Percentiles rank a stretch among this genome's conserved stretches.
These are phyloP conservation scores for Catotricha subobsoleta DNA, from an alignment of 2,888 invertebrate genomes.

Conservation along the genomic window DNA sequence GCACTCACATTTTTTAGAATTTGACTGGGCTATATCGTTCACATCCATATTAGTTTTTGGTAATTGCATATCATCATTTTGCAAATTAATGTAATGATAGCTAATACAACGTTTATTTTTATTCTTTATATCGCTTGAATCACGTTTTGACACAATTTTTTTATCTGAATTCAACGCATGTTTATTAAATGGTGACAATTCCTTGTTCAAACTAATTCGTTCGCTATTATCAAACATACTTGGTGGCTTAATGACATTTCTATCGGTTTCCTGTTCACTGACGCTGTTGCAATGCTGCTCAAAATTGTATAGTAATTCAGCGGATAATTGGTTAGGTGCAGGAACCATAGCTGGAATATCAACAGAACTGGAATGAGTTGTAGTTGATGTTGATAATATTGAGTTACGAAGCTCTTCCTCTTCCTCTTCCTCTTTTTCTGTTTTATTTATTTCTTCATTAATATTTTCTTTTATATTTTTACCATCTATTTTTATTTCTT, in stretches of 20 bases:
- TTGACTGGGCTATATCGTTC: background rate
- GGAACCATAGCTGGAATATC: slow-evolving; percentile 33
- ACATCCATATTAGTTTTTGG: slow-evolving; percentile 6
- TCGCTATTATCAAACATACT: slow-evolving; percentile 39
- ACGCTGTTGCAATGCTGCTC: slow-evolving; percentile 15
- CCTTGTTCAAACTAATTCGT: slow-evolving; percentile 17
- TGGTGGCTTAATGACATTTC: slow-evolving; percentile 33
- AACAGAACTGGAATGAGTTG: slow-evolving; percentile 38
- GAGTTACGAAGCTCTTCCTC: slow-evolving; percentile 7
- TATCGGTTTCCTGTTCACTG: slow-evolving; percentile 8
- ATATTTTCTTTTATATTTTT: background rate
- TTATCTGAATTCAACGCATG: slow-evolving; percentile 45
- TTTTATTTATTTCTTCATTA: slow-evolving; percentile 9
- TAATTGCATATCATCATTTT: slow-evolving; percentile 8
- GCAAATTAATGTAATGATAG: slow-evolving; percentile 29
- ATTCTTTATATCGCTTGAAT: slow-evolving; percentile 10
- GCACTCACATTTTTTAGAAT: slow-evolving; percentile 32
- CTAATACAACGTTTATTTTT: slow-evolving; percentile 31
- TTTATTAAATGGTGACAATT: slow-evolving; percentile 25
- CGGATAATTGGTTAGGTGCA: slow-evolving; percentile 35
- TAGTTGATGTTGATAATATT: slow-evolving; percentile 16
- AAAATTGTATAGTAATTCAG: slow-evolving; percentile 35
- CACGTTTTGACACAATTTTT: slow-evolving; percentile 26
- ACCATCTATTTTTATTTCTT: background rate
- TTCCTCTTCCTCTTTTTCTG: background rate